phyloP scores from a whole-genome alignment of 2,797 vertebrate species.

The Borostomias antarcticus region DNA sequence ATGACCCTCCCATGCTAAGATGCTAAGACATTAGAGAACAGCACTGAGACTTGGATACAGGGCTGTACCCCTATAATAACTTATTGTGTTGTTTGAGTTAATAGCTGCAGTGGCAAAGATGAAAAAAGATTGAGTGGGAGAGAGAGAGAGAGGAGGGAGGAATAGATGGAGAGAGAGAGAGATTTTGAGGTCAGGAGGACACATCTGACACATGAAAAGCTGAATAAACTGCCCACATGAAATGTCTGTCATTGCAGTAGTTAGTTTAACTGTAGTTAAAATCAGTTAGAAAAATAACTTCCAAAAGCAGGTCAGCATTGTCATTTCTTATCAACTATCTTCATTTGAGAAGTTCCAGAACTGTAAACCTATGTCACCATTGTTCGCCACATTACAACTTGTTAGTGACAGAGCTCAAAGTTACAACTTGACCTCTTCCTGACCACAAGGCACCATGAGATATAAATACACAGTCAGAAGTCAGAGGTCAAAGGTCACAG shows the following conservation, averaged over 20 bases:
- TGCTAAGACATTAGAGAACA: too few relatives aligned
- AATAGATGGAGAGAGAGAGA: neutral
- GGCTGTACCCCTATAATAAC: too few relatives aligned
- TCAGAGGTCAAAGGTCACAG: conserved; percentile 42
- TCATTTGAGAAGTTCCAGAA: neutral
- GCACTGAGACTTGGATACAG: conserved; percentile 10
- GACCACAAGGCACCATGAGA: conserved; percentile 23
- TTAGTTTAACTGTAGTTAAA: too few relatives aligned
- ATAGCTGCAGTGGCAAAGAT: conserved; percentile 45
- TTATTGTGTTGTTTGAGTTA: conserved; percentile 31
- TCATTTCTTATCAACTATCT: too few relatives aligned
- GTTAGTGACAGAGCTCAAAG: neutral
- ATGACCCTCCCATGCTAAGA: conserved; percentile 33
- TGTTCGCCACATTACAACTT: neutral
- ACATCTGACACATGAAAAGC: neutral
- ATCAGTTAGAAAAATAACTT: too few relatives aligned
- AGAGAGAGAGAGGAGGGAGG: conserved; percentile 32
- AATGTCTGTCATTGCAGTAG: too few relatives aligned
- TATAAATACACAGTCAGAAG: conserved; percentile 39
- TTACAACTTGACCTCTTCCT: conserved; percentile 35
- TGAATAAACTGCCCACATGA: too few relatives aligned
- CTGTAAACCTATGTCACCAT: neutral
- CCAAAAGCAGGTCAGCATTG: too few relatives aligned
- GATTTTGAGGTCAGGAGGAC: neutral
- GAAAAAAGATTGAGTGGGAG: neutral